Evolutionary conservation across 2,888 invertebrate genomes (phyloP), one percentile per base, ranked within the genome.

Genomic region (Eurytoma californica): DNA sequence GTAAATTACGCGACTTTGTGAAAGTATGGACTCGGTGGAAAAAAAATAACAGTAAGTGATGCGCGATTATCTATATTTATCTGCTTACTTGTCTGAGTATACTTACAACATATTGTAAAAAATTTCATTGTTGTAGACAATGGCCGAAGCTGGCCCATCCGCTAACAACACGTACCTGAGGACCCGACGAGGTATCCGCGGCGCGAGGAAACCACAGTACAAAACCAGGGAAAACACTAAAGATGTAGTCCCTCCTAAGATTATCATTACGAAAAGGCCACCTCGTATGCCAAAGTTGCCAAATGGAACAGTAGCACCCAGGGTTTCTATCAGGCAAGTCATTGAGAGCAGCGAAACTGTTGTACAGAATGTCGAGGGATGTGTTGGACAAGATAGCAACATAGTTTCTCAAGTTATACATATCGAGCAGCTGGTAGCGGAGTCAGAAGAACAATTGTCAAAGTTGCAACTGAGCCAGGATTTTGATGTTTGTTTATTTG

Each of bases 191-290:
- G 72, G 53, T 0, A 39, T 30, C 60, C 58, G 67, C 0, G 72
- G 66, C 0, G 20, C 39, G 0, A 72, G 61, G 5, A 77, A 77
- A 3, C 53, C 72, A 60, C 60, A 60, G 28, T 3, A 18, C 18
- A 67, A 72, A 16, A 24, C 9, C 18, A 16, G 7, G 3, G 13
- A 63, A 18, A 18, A 68, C 12, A 58, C 51, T 7, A 61, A 69
- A 3, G 4, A 12, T 5, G 9, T 13, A 2, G 12, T 5, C 12
- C 12, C 63, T 14, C 68, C 68, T 9, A 75, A 63, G 13, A 61
- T 80, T n/a, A 28, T 80, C 0, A 68, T 80, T 0, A 70, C 61
- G n/a, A 80, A 80, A 24, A 72, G 80, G 18, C 80, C 72, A 67
- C 80, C 80, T 1, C 30, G 80, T 1, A 65, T 61, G 18, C 80